Conservation (phyloP, 2,888 invertebrate species). For the Nematopogon swammerdamellus region DNA sequence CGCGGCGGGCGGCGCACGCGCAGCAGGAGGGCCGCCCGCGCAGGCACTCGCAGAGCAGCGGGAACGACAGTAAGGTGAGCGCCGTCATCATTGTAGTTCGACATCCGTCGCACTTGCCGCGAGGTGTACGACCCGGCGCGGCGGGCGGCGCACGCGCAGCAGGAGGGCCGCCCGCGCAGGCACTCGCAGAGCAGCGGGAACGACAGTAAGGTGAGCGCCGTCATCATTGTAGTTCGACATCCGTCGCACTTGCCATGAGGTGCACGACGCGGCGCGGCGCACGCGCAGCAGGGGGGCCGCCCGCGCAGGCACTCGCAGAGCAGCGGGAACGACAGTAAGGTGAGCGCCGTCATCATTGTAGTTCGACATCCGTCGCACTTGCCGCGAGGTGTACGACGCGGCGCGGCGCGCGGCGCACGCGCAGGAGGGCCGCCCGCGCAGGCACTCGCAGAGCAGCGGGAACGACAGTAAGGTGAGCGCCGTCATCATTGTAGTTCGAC, state of each 20-base stretch:
- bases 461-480: slow-evolving; percentile 25
- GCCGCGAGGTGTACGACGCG: slow-evolving; percentile 86
- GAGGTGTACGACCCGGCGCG: slow-evolving; percentile 13
- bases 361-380: slow-evolving; percentile 86
- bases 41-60: slow-evolving; percentile 13
- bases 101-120: slow-evolving; percentile 7
- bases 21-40: slow-evolving; percentile 18
- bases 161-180: slow-evolving; percentile 16
- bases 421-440: slow-evolving; percentile 16
- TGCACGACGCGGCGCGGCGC: slow-evolving; percentile 11
- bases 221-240: no score
- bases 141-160: slow-evolving; percentile 15
- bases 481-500: slow-evolving; percentile 68
- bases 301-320: no score
- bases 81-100: slow-evolving; percentile 10
- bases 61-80: slow-evolving; percentile 25
- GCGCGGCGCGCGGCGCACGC: slow-evolving; percentile 66
- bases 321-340: no score
- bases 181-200: slow-evolving; percentile 15
- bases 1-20: slow-evolving; percentile 62
- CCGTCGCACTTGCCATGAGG: slow-evolving; percentile 13
- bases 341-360: no score
- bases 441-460: slow-evolving; percentile 14
- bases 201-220: slow-evolving; percentile 25
- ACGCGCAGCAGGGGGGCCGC: neutral